phyloP scores from a whole-genome alignment of 2,797 vertebrate genomes.

The Clarias platycephalus region DNA sequence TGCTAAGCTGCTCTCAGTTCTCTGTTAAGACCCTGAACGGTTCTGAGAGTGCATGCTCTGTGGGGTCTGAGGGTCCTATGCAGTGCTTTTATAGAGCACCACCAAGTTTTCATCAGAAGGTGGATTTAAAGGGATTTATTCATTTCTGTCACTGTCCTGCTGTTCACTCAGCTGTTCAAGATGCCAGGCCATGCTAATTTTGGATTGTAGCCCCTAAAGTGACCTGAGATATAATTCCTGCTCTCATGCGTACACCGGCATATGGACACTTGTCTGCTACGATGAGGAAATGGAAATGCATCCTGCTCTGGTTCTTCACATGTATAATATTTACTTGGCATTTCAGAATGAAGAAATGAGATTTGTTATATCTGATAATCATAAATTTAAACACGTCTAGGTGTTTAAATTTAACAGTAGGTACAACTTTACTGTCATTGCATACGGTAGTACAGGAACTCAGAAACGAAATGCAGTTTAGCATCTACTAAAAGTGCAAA shows the following conservation, averaged over 20 bases:
- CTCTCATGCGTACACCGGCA: not conserved
- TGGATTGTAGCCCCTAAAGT: constrained; percentile 40
- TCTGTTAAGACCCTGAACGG: constrained; percentile 68
- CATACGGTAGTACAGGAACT: too few relatives aligned
- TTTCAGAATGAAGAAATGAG: not conserved
- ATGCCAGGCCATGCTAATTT: constrained; percentile 44
- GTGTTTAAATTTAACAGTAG: too few relatives aligned
- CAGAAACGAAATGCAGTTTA: too few relatives aligned
- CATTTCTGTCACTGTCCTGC: constrained; percentile 42
- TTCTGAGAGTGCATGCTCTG: constrained; percentile 54
- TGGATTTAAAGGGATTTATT: constrained; percentile 47
- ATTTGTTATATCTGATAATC: not conserved
- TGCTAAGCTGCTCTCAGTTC: constrained; percentile 68
- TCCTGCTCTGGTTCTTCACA: not conserved
- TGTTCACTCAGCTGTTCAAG: constrained; percentile 28
- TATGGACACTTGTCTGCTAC: not conserved
- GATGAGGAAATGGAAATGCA: constrained; percentile 26
- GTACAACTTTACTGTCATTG: too few relatives aligned
- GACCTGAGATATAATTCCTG: constrained; percentile 33
- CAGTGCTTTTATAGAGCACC: constrained; percentile 61
- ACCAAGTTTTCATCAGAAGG: constrained; percentile 42
- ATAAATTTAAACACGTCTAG: not conserved
- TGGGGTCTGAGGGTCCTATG: constrained; percentile 60
- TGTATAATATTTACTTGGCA: not conserved
- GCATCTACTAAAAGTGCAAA: too few relatives aligned